Base-by-base conservation (phyloP, 2,113 vertebrate genomes). In the Gallinago paraguaiae region DNA sequence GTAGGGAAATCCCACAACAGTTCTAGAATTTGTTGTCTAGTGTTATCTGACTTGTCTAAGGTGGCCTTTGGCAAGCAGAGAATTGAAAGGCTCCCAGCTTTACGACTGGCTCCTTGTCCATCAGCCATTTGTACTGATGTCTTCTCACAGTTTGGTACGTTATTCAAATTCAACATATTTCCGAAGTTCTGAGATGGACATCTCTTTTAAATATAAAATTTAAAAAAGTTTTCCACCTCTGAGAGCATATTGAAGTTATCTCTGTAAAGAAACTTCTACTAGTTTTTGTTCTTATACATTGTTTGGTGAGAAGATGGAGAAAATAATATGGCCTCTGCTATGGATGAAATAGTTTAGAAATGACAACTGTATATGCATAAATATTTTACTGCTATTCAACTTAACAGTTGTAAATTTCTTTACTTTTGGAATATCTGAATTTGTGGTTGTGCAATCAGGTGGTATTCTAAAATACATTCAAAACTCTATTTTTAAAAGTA, bases 1-100 rank as follows among this genome's bases (percentile, higher is more conserved):
- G n/a, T 50, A 46, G 5, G 8, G 22, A 88, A 46, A 16, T 31
- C 61, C 53, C 33, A 2, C 20, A 3, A 13, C 0, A 0, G 4
- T 50, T 77, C n/a, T 39, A 35, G 50, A 82, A 63, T 59, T 45
- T 35, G 20, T 33, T 37, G 12, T 24, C 63, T 41, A 2, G 4
- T 13, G 15, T n/a, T 45, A 5, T 13, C 54, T 9, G 7, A 18
- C 63, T 61, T 51, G 18, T 17, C 41, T 57, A 17, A 74, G 45
- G 31, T 74, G n/a, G 63, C 6, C n/a, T 81, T 95, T 37, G 77
- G 56, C 20, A 61, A 70, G 86, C 28, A 53, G 31, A 77, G 63
- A 56, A 33, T 2, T 77, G 77, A 41, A 63, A 59, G 43, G 35
- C 54, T 91, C 60, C 14, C 20, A 51, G 35, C 9, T 68, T 90